phyloP scores from a whole-genome alignment of 2,113 vertebrate genomes.

The Forbesichthys papilliferus region DNA sequence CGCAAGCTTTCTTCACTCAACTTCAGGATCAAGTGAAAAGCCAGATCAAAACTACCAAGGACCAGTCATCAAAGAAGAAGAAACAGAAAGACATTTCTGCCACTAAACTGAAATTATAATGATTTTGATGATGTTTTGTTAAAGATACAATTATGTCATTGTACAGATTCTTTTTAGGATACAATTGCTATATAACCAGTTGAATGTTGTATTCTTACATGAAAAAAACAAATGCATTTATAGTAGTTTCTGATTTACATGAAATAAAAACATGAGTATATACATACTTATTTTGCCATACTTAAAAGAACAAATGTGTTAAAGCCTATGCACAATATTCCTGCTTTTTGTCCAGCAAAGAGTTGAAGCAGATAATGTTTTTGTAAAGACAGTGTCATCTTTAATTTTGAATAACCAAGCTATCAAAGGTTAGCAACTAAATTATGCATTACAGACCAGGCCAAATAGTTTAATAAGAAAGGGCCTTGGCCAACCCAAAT shows the following conservation, averaged over 20 bases:
- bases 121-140: constrained; percentile 29
- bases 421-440: too few species aligned
- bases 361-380: too few species aligned
- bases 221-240: constrained; percentile 10
- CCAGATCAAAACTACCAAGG: constrained; percentile 85
- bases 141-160: constrained; percentile 33
- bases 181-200: constrained; percentile 27
- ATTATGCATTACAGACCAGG: too few species aligned
- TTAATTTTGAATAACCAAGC: too few species aligned
- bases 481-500: too few species aligned
- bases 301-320: too few species aligned
- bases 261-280: not conserved
- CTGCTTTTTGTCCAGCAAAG: too few species aligned
- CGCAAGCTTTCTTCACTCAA: constrained; percentile 93
- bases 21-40: constrained; percentile 95
- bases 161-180: constrained; percentile 57
- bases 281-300: too few species aligned
- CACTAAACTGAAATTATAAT: constrained; percentile 89
- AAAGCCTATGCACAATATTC: too few species aligned
- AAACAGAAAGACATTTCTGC: constrained; percentile 80
- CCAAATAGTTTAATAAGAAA: too few species aligned
- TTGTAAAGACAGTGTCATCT: too few species aligned
- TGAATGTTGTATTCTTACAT: constrained; percentile 35
- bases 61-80: constrained; percentile 80
- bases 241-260: not conserved